A percentile compares a stretch with the other conserved stretches of the same genome.
Conservation (phyloP, 37 sponge, comb jelly and placozoan genomes). For the Petrosia ficiformis region DNA sequence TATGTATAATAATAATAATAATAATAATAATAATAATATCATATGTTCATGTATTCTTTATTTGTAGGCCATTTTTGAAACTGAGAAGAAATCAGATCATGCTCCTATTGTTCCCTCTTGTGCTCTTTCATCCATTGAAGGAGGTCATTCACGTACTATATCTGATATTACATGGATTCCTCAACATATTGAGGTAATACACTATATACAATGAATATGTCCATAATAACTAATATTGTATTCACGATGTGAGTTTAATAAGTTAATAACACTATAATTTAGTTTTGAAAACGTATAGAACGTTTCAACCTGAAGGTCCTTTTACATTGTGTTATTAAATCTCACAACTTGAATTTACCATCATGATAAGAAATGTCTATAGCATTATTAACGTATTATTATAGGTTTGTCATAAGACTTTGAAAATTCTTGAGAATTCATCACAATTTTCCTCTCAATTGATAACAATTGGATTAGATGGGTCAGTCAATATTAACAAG, state of each 20-base stretch:
- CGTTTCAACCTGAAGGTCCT: not conserved
- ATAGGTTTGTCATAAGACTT: constrained; percentile 45
- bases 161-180: constrained; percentile 91
- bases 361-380: too few relatives aligned
- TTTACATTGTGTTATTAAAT: not conserved
- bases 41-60: not conserved
- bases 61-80: constrained; percentile 80
- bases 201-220: too few relatives aligned
- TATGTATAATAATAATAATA: too few relatives aligned
- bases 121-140: constrained; percentile 83
- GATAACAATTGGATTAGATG: constrained; percentile 71
- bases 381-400: not conserved
- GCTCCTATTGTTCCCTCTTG: constrained; percentile 84
- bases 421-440: constrained; percentile 22
- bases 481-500: constrained; percentile 37
- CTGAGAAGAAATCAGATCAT: constrained; percentile 73
- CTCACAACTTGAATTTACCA: too few relatives aligned
- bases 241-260: constrained; percentile 11
- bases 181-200: constrained; percentile 78
- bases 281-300: too few relatives aligned
- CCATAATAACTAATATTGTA: not conserved
- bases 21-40: not conserved
- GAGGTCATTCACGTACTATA: constrained; percentile 76
- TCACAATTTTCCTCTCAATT: constrained; percentile 60
- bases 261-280: too few relatives aligned